phyloP scores from a whole-genome alignment of 2,797 vertebrate genomes.

The Loris lydekkerianus region DNA sequence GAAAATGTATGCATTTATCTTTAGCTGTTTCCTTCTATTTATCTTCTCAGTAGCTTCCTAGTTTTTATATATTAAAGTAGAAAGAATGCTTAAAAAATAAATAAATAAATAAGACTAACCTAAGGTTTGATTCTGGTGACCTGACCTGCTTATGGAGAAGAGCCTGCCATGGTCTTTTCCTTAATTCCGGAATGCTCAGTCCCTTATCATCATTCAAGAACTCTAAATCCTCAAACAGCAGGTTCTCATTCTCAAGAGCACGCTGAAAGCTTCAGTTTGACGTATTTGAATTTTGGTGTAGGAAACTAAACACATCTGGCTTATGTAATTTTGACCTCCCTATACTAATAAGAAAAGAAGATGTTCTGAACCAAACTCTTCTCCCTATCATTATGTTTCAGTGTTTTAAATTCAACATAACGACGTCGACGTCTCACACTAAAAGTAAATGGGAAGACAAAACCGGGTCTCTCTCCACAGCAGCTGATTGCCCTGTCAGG shows the following conservation, averaged over 20 bases:
- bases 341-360: constrained; percentile 49
- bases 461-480: constrained; percentile 22
- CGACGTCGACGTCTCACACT: not conserved
- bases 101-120: not conserved
- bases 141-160: not conserved
- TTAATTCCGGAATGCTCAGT: not conserved
- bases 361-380: constrained; percentile 36
- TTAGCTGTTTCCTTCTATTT: not conserved
- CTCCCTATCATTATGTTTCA: constrained; percentile 23
- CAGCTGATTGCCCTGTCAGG: not conserved
- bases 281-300: constrained; percentile 64
- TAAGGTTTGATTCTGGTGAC: not conserved
- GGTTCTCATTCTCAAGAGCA: constrained; percentile 61
- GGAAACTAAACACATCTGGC: constrained; percentile 57
- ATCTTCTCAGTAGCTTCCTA: not conserved
- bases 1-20: not conserved
- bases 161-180: not conserved
- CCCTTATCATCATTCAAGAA: constrained; percentile 57
- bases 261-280: constrained; percentile 66
- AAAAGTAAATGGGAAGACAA: constrained; percentile 29
- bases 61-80: constrained; percentile 33
- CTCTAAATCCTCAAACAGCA: constrained; percentile 24
- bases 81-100: not conserved
- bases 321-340: constrained; percentile 70
- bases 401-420: constrained; percentile 29